Evolutionary conservation across 2,797 vertebrate genomes (phyloP).

Genomic region (Fistularia tabacaria): DNA sequence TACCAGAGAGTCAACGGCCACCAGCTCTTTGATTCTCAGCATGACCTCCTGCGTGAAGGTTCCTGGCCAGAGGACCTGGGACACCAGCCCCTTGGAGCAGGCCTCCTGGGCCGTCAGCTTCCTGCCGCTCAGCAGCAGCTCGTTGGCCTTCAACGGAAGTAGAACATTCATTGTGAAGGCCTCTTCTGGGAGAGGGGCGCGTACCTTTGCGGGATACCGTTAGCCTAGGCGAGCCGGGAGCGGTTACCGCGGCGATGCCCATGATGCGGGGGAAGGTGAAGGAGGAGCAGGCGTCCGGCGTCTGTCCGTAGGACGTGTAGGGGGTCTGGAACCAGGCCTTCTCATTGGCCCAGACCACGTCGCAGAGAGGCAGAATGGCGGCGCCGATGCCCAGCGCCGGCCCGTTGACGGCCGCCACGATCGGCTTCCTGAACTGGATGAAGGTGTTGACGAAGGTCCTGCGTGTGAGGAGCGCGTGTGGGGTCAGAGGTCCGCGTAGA

Average conservation of each 20-base stretch:
- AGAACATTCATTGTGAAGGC: background rate
- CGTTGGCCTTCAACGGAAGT: constrained; percentile 81
- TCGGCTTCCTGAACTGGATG: constrained; percentile 98
- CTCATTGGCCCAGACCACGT: constrained; percentile 98
- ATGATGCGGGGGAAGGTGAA: constrained; percentile 94
- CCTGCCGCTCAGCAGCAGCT: constrained; percentile 92
- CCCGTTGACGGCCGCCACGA: constrained; percentile 93
- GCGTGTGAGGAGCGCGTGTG: constrained; percentile 3
- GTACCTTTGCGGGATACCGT: too few relatives aligned
- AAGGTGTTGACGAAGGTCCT: constrained; percentile 98
- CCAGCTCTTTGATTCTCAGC: constrained; percentile 93
- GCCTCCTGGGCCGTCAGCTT: constrained; percentile 96
- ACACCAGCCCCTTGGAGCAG: constrained; percentile 92
- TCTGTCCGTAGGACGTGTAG: constrained; percentile 92
- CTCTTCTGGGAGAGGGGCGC: too few relatives aligned
- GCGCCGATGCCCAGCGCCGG: constrained; percentile 93
- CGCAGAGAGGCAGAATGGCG: constrained; percentile 92
- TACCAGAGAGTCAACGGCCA: constrained; percentile 87
- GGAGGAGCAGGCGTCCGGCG: constrained; percentile 92
- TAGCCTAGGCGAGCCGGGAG: background rate
- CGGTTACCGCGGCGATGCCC: constrained; percentile 89
- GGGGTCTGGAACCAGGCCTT: constrained; percentile 99
- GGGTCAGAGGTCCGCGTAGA: constrained; percentile 1
- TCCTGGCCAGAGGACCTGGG: constrained; percentile 95
- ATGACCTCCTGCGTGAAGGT: constrained; percentile 97